Conservation (phyloP, 2,113 vertebrate species). For the Macrotis lagotis region DNA sequence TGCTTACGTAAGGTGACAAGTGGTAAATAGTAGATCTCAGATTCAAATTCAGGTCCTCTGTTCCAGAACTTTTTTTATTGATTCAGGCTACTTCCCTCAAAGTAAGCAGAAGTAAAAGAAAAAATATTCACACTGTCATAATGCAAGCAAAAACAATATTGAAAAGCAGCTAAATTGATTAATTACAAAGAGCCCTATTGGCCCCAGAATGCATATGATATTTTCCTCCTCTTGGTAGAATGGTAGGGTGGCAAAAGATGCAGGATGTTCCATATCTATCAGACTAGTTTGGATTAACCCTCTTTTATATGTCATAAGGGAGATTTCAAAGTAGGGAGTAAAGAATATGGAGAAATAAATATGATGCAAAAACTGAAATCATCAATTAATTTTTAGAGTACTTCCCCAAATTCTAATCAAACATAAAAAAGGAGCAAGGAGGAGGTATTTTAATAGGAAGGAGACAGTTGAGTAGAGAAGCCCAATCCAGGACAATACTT, state of each 20-base stretch:
- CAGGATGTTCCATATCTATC: neutral
- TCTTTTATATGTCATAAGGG: neutral
- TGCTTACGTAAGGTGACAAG: neutral
- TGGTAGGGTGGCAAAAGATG: neutral
- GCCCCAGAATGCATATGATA: neutral
- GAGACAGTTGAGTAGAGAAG: too few relatives aligned
- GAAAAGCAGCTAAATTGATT: neutral
- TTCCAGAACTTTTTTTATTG: neutral
- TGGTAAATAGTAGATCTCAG: neutral
- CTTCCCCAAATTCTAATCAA: too few relatives aligned
- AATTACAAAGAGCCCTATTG: neutral
- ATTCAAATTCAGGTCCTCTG: neutral
- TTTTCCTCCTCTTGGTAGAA: neutral
- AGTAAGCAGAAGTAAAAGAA: neutral
- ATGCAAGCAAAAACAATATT: neutral
- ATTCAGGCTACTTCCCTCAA: neutral
- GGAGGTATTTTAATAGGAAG: too few relatives aligned
- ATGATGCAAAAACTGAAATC: too few relatives aligned
- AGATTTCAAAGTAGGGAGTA: neutral
- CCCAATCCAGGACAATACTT: too few relatives aligned
- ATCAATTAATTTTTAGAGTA: too few relatives aligned
- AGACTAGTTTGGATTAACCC: neutral
- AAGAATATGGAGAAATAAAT: neutral
- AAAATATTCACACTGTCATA: neutral
- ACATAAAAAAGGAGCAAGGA: too few relatives aligned